Base-by-base conservation (phyloP, 2,113 vertebrate species). In the Tretioscincus oriximinensis region DNA sequence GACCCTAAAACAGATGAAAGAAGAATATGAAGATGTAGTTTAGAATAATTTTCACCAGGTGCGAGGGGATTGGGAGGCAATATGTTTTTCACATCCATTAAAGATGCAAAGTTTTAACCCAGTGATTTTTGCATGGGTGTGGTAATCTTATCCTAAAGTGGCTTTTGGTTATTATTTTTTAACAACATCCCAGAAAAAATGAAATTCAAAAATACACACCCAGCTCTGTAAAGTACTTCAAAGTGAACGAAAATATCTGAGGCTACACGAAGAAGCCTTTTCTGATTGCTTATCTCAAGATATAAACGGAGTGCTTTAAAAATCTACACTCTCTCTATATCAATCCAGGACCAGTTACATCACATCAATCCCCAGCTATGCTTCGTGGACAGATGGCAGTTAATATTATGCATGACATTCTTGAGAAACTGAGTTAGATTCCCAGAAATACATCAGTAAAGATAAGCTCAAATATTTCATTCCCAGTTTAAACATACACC, bases 1-100 rank as follows among this genome's bases (percentile, higher is more conserved):
- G 45, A 99, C 93, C 81, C 98, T 99, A 87, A 73, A 89, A 83
- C 89, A 90, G 63, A 67, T 45, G 67, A 83, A 86, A 29, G 65
- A 31, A 76, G 60, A 69, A 29, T 63, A 76, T 54, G 24, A n/a
- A 45, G 24, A 31, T 76, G 63, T 20, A 4, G 26, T 24, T 64
- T 61, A 49, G 1, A 41, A 41, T 2, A 41, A 41, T 41, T 41
- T 41, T 41, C 35, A 41, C 35, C 35, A 41, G 35, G 3, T 41
- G 35, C 35, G 35, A 5, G 35, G 35, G 35, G n/a, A n/a, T n/a
- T n/a, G n/a, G n/a, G n/a, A n/a, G n/a, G n/a, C n/a, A n/a, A 41
- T 41, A 41, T n/a, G 35, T 41, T 41, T 41, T 47, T 5, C 63
- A 11, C 20, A 31, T 8, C 47, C 21, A 29, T 70, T 22, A 41